phyloP scores from a whole-genome alignment of 2,113 vertebrate genomes.

The Empidonax alnorum region DNA sequence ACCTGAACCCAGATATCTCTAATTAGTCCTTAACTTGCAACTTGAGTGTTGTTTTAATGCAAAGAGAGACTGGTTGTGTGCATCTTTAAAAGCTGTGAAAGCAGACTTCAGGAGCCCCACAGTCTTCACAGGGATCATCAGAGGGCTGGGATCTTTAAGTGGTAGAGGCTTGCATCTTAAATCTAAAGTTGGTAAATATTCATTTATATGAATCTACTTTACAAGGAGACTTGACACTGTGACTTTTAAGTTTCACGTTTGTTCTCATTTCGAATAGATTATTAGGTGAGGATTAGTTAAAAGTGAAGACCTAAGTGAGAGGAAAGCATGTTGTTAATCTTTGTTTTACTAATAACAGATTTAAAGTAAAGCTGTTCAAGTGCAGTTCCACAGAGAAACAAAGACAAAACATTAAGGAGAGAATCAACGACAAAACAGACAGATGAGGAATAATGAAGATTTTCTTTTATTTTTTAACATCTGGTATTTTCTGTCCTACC shows the following conservation, averaged over 20 bases:
- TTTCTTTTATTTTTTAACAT: neutral
- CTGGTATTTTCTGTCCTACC: neutral
- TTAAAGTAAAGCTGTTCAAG: conserved; percentile 15
- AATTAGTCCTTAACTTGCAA: conserved; percentile 52
- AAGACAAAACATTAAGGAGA: neutral
- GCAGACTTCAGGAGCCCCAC: neutral
- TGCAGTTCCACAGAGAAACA: neutral
- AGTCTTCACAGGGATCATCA: neutral
- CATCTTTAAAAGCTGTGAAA: conserved; percentile 35
- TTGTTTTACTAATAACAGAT: conserved; percentile 6
- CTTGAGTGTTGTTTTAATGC: conserved; percentile 20
- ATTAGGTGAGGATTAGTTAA: neutral
- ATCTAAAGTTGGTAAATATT: conserved; percentile 8
- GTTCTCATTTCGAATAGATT: neutral
- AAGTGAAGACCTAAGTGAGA: neutral
- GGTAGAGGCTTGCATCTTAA: neutral
- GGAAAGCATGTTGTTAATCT: neutral
- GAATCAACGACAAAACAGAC: neutral
- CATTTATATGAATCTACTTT: neutral
- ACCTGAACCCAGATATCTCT: neutral
- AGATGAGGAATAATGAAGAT: neutral
- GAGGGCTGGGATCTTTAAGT: neutral
- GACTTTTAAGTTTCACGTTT: neutral
- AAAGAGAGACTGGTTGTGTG: neutral
- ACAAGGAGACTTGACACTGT: neutral